A percentile compares a stretch with the other conserved stretches of the same genome.
Conservation (phyloP, 1,140 invertebrate genomes). For the Choristoneura fumiferana region DNA sequence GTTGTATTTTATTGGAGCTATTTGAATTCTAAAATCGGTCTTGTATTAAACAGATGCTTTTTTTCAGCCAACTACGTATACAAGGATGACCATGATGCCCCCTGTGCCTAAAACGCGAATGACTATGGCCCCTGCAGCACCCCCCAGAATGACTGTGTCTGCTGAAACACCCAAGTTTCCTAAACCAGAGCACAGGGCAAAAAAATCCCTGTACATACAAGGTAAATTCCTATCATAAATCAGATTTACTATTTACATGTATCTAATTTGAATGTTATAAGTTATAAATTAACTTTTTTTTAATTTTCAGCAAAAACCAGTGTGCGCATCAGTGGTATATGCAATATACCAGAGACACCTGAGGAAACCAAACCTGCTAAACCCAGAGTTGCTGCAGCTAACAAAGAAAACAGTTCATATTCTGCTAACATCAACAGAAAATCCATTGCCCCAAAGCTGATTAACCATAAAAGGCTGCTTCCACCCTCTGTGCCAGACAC, state of each 20-base stretch:
- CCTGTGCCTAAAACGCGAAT: conserved; percentile 12
- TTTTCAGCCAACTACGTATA: conserved; percentile 11
- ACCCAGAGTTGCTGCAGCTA: conserved; percentile 36
- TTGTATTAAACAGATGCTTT: no score
- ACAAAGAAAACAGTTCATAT: conserved; percentile 51
- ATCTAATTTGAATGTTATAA: no score
- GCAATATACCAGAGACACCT: conserved; percentile 58
- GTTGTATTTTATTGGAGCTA: no score
- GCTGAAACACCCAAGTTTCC: conserved; percentile 52
- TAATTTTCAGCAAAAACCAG: conserved; percentile 42
- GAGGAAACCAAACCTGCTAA: conserved; percentile 31
- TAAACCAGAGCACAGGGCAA: conserved; percentile 51
- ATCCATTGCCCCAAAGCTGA: conserved; percentile 22
- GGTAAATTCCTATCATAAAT: conserved; percentile 36
- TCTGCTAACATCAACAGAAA: conserved; percentile 31
- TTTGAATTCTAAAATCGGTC: no score
- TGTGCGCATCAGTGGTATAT: conserved; percentile 60
- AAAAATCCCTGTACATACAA: conserved; percentile 47
- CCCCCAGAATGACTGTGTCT: conserved; percentile 28
- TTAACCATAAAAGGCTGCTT: conserved; percentile 19
- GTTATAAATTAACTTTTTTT: conserved; percentile 10
- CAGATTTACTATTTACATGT: no score
- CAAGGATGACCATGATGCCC: conserved; percentile 28
- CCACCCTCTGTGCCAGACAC: conserved; percentile 34
- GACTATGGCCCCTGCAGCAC: background rate